Evolutionary conservation across 2,888 invertebrate genomes (phyloP).

Genomic region (Agriopis leucophaearia): DNA sequence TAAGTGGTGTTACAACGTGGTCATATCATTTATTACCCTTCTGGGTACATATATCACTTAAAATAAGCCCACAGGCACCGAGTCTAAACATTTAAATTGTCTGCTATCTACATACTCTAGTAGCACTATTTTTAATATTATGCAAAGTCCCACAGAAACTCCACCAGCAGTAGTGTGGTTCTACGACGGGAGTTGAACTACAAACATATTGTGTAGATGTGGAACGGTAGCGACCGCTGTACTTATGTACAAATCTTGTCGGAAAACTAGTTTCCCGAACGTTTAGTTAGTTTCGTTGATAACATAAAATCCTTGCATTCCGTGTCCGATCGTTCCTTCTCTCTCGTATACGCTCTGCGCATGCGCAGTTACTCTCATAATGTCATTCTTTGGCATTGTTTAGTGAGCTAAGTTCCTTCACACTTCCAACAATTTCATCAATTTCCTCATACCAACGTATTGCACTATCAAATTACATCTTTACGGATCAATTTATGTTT

Average conservation of each 20-base stretch:
- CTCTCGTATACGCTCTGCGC: conserved; percentile 65
- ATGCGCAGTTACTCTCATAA: conserved; percentile 63
- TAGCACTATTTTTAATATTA: conserved; percentile 81
- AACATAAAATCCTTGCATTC: conserved; percentile 68
- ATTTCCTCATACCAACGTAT: conserved; percentile 63
- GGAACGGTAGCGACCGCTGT: conserved; percentile 54
- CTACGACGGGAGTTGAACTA: conserved; percentile 72
- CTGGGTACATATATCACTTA: conserved; percentile 62
- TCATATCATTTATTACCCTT: conserved; percentile 61
- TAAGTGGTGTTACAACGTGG: conserved; percentile 79
- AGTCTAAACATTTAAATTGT: conserved; percentile 64
- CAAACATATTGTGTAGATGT: conserved; percentile 64
- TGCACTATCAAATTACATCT: conserved; percentile 67
- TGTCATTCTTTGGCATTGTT: conserved; percentile 84
- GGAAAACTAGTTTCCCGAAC: conserved; percentile 53
- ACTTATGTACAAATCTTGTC: conserved; percentile 40
- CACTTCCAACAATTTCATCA: conserved; percentile 59
- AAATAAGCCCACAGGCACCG: conserved; percentile 61
- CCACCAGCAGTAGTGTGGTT: conserved; percentile 68
- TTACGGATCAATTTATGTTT: conserved; percentile 44
- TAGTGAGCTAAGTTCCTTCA: conserved; percentile 79
- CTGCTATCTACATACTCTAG: conserved; percentile 62
- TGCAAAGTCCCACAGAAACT: conserved; percentile 77
- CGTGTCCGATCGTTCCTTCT: conserved; percentile 65
- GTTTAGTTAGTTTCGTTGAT: conserved; percentile 59